A percentile compares a stretch with the other conserved stretches of the same genome.
These are phyloP conservation scores for Podarcis muralis DNA, from an alignment of 2,113 vertebrate genomes.

Conservation along the genomic window DNA sequence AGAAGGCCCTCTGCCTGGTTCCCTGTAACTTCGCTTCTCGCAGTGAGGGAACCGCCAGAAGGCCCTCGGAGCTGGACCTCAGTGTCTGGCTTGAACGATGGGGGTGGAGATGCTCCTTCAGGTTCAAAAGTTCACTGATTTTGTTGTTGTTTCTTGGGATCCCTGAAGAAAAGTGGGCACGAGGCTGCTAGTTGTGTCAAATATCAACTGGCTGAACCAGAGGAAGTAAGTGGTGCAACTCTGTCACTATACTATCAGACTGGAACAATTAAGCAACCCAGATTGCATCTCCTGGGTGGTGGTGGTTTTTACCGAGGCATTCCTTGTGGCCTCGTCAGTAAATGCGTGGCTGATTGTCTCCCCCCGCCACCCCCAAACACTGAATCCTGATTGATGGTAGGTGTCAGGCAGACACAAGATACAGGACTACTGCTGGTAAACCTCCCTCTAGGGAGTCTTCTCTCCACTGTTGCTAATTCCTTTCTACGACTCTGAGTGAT, in stretches of 20 bases:
- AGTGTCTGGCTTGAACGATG: no score
- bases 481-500: slow-evolving; percentile 35
- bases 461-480: slow-evolving; percentile 35
- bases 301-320: background rate
- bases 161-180: no score
- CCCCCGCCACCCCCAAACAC: background rate
- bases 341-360: background rate
- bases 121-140: no score
- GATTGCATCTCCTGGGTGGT: background rate
- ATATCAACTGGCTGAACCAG: background rate
- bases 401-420: background rate
- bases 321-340: background rate
- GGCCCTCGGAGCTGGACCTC: no score
- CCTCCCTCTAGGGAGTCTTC: background rate
- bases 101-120: no score
- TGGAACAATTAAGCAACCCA: background rate
- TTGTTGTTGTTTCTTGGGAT: no score
- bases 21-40: no score
- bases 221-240: background rate
- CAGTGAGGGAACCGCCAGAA: no score
- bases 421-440: slow-evolving; percentile 22
- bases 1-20: no score
- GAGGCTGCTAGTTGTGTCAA: background rate
- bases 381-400: slow-evolving; percentile 3
- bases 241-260: background rate